A percentile compares a stretch with the other conserved stretches of the same genome.
Evolutionary conservation across 1,140 invertebrate species (phyloP).

Genomic region (Magallana angulata): DNA sequence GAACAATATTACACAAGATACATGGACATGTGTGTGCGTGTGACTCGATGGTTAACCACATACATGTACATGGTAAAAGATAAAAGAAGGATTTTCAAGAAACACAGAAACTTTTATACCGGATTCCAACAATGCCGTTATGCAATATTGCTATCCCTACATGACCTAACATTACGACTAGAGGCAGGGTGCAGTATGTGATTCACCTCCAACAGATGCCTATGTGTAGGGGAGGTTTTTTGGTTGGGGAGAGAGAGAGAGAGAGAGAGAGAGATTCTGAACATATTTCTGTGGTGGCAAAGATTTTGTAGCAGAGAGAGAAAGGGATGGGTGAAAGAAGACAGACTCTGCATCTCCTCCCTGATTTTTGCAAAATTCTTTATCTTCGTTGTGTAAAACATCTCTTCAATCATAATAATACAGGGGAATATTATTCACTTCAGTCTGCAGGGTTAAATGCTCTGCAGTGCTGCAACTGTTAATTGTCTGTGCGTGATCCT

Average conservation of each 20-base stretch:
- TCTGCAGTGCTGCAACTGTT: neutral
- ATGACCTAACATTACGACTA: slow-evolving; percentile 24
- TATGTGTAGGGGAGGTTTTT: neutral
- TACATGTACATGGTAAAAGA: neutral
- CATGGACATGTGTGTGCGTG: neutral
- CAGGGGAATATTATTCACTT: neutral
- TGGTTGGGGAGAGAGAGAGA: neutral
- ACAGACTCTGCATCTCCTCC: neutral
- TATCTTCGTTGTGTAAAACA: neutral
- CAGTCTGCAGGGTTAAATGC: slow-evolving; percentile 2
- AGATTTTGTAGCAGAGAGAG: neutral
- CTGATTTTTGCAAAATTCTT: neutral
- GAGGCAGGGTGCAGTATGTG: neutral
- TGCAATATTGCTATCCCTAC: slow-evolving; percentile 15
- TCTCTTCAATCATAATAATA: neutral
- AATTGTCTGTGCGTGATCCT: slow-evolving; percentile 1
- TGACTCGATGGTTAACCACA: slow-evolving; percentile 19
- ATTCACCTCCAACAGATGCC: slow-evolving; percentile 11
- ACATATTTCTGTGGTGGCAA: neutral
- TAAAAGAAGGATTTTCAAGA: neutral
- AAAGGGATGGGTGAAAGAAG: neutral
- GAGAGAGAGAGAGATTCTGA: no score
- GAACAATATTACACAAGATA: slow-evolving; percentile 36
- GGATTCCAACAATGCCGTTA: slow-evolving; percentile 18
- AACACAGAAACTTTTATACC: neutral